phyloP scores from a whole-genome alignment of 2,797 vertebrate genomes.

The Heliangelus exortis region DNA sequence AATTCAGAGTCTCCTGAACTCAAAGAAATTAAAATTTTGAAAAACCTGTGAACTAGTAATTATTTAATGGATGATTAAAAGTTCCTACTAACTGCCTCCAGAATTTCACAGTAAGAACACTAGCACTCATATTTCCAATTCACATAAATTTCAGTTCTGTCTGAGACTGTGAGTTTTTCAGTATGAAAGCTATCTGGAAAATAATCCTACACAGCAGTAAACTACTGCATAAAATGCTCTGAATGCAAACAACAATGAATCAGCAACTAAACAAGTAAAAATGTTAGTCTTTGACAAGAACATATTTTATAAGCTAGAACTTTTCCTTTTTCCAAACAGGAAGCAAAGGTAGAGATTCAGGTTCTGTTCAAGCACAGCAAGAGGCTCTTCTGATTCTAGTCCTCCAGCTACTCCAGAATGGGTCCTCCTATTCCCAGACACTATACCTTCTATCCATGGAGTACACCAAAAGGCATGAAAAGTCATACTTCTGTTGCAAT shows the following conservation, averaged over 20 bases:
- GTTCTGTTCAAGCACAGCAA: neutral
- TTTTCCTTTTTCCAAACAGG: neutral
- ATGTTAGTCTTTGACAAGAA: neutral
- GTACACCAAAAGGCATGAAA: neutral
- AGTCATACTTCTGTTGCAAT: neutral
- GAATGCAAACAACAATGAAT: neutral
- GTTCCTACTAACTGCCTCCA: neutral
- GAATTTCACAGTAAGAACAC: neutral
- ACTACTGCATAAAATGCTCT: neutral
- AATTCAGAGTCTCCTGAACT: neutral
- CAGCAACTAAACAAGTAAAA: neutral
- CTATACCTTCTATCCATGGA: neutral
- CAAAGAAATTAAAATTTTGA: slow-evolving; percentile 29
- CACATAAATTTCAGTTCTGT: neutral
- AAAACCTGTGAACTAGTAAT: neutral
- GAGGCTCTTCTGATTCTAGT: neutral
- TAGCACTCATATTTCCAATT: slow-evolving; percentile 10
- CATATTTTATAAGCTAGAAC: neutral
- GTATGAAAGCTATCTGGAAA: neutral
- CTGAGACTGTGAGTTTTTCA: neutral
- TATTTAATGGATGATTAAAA: slow-evolving; percentile 37
- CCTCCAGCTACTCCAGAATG: neutral
- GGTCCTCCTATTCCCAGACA: neutral
- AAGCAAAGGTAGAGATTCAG: neutral
- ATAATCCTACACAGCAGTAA: neutral